Base-by-base conservation (phyloP, 2,888 invertebrate species). In the Acrobasis consociella region DNA sequence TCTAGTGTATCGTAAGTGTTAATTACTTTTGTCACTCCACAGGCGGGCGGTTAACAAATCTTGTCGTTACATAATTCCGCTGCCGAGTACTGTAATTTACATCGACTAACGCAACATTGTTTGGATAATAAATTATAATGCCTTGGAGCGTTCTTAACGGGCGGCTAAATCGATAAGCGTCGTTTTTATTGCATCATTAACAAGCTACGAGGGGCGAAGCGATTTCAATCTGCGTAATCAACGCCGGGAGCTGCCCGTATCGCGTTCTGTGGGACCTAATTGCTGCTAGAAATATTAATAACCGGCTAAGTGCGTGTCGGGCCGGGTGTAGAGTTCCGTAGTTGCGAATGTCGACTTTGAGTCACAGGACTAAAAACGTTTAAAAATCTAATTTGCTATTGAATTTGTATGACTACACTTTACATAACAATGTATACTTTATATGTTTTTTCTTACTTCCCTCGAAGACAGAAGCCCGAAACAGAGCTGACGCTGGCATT, bases 161-260 rank as follows among this genome's bases (percentile, higher is more conserved):
- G 81, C 81, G 82, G 83, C 83, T 87, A 84, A 87, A 86, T 89
- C 89, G 89, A 90, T 90, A 89, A 88, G 87, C 83, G 85, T 82
- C 85, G 83, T 87, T 89, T 89, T 91, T 91, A 91, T 91, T 86
- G 86, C 90, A 87, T 86, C 88, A 91, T 91, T 91, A 90, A 89
- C 86, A 82, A 81, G 81, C 85, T 73, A 74, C 83, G 84, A 84
- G 88, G 84, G 86, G 84, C 81, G 80, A 81, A 81, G 77, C 82
- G 87, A 89, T 91, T 86, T 85, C 83, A 88, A 90, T 90, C 88
- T 88, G 80, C 81, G 86, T 87, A 87, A 89, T 91, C 90, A 87
- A 85, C 82, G 82, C 83, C 80, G 76, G 79, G 77, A 80, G 81
- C 80, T 72, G 75, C 72, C 74, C 78, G 79, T 80, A 79, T 82